phyloP scores from a whole-genome alignment of 2,797 vertebrate species.

The Benthosema pterotum region DNA sequence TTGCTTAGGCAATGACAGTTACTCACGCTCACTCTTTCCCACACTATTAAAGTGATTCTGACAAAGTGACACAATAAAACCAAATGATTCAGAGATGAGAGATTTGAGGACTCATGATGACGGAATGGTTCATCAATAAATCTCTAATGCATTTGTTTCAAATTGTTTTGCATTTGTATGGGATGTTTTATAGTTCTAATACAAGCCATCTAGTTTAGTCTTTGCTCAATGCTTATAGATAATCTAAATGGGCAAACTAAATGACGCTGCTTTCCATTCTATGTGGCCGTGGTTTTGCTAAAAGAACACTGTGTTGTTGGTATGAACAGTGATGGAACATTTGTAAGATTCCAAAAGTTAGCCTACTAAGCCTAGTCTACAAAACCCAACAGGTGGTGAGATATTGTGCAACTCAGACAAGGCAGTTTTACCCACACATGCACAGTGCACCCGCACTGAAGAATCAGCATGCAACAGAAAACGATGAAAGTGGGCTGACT shows the following conservation, averaged over 20 bases:
- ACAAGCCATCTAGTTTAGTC: no score
- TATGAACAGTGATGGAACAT: not conserved
- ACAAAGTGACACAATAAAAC: not conserved
- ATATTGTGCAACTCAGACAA: conserved; percentile 46
- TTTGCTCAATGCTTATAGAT: no score
- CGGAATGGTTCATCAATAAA: no score
- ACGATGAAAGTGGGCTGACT: not conserved
- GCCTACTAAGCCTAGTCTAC: not conserved
- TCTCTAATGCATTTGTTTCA: no score
- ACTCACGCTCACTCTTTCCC: conserved; percentile 43
- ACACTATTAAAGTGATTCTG: not conserved
- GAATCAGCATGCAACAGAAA: conserved; percentile 8
- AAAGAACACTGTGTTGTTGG: not conserved
- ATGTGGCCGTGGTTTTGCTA: no score
- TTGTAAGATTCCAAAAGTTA: conserved; percentile 6
- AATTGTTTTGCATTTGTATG: no score
- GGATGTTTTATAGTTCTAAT: no score
- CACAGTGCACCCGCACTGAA: conserved; percentile 29
- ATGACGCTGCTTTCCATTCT: no score
- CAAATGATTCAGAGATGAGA: conserved; percentile 45
- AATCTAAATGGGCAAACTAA: no score
- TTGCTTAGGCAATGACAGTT: conserved; percentile 18
- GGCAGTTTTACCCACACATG: conserved; percentile 37
- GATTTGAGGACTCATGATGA: no score
- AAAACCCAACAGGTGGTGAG: conserved; percentile 59